These are phyloP conservation scores for Heterohyrax brucei DNA, from an alignment of 2,797 vertebrate genomes.

Conservation along the genomic window DNA sequence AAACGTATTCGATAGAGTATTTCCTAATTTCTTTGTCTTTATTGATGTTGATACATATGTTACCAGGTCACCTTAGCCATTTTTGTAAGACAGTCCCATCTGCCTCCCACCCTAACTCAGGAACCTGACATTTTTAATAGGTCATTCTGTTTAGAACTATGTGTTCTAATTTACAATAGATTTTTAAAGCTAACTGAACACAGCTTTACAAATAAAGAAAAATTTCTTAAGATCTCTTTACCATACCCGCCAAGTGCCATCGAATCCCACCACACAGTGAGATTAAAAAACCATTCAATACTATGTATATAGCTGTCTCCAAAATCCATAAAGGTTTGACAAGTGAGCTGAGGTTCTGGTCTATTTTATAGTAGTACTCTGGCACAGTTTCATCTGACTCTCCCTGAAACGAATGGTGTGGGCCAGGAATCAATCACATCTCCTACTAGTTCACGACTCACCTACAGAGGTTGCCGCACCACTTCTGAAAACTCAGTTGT, in stretches of 20 bases:
- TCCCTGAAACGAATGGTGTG: neutral
- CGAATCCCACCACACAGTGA: neutral
- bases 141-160: conserved; percentile 33
- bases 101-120: neutral
- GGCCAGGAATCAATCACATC: neutral
- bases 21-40: conserved; percentile 39
- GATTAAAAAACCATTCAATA: neutral
- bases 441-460: conserved; percentile 64
- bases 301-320: neutral
- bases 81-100: conserved; percentile 46
- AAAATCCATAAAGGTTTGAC: conserved; percentile 25
- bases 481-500: conserved; percentile 43
- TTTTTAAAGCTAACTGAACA: neutral
- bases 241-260: neutral
- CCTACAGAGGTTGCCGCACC: conserved; percentile 38
- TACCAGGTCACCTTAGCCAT: neutral
- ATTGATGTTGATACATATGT: neutral
- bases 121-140: conserved; percentile 57
- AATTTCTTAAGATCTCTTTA: conserved; percentile 34
- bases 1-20: neutral
- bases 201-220: conserved; percentile 37
- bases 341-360: neutral
- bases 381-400: conserved; percentile 20
- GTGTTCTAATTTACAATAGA: conserved; percentile 8
- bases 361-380: conserved; percentile 22